Conservation (phyloP, 2,888 invertebrate genomes). For the Eulithis prunata region DNA sequence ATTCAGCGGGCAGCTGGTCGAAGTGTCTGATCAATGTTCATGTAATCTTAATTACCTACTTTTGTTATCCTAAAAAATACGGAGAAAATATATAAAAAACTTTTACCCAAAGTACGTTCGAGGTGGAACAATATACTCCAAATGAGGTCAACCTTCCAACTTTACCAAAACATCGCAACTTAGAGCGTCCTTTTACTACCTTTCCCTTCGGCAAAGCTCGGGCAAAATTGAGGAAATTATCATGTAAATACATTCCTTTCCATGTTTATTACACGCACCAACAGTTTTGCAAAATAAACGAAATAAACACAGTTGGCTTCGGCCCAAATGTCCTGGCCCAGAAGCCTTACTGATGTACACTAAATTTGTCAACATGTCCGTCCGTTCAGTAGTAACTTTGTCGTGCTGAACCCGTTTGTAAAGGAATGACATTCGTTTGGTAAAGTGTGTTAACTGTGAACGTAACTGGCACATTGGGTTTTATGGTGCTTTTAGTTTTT, state of each 20-base stretch:
- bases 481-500: constrained; percentile 12
- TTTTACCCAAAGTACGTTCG: not conserved
- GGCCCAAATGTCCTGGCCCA: constrained; percentile 55
- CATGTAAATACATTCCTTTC: constrained; percentile 59
- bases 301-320: constrained; percentile 66
- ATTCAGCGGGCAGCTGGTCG: too few species aligned
- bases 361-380: constrained; percentile 62
- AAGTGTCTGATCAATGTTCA: too few species aligned
- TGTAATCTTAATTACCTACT: too few species aligned
- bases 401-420: constrained; percentile 21
- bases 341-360: constrained; percentile 50
- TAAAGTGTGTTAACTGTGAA: constrained; percentile 23
- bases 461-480: constrained; percentile 7
- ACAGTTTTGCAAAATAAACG: constrained; percentile 60
- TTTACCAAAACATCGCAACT: constrained; percentile 21
- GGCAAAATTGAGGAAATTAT: constrained; percentile 46
- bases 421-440: constrained; percentile 28
- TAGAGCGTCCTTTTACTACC: constrained; percentile 22
- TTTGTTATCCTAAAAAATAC: too few species aligned
- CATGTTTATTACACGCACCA: constrained; percentile 61
- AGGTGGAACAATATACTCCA: constrained; percentile 3
- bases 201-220: constrained; percentile 25
- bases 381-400: constrained; percentile 41
- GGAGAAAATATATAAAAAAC: too few species aligned
- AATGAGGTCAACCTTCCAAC: constrained; percentile 20